phyloP scores from a whole-genome alignment of 2,113 vertebrate genomes.

The Colinus virginianus region DNA sequence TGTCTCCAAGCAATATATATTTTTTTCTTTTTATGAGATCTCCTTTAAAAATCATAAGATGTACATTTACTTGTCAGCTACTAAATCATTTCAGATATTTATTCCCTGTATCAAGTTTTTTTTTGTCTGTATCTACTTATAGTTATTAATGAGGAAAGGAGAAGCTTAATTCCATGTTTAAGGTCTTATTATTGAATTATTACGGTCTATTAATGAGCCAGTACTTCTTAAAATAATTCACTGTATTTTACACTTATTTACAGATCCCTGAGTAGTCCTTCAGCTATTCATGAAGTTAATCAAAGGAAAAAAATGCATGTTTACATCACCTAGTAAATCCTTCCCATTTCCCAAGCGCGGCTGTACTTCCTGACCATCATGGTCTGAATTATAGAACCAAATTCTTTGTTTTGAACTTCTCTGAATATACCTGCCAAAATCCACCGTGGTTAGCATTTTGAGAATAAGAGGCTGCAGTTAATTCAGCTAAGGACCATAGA shows the following conservation, averaged over 20 bases:
- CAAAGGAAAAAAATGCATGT: not conserved
- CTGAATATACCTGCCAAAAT: not conserved
- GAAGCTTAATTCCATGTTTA: not conserved
- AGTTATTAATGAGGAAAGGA: not conserved
- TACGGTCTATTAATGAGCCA: not conserved
- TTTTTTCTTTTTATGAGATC: not conserved
- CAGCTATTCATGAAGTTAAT: not conserved
- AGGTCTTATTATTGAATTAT: not conserved
- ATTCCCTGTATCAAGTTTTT: not conserved
- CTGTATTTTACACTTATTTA: not conserved
- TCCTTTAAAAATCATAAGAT: not conserved
- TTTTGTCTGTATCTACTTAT: not conserved
- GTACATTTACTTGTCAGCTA: not conserved
- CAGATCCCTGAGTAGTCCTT: not conserved
- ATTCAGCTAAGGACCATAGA: not conserved
- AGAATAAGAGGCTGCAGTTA: not conserved
- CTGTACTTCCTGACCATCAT: not conserved
- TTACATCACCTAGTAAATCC: not conserved
- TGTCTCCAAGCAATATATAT: not conserved
- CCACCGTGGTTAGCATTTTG: not conserved
- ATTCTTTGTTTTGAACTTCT: not conserved
- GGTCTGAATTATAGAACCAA: not conserved
- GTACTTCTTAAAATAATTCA: not conserved
- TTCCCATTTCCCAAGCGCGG: not conserved
- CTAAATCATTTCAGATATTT: not conserved